Evolutionary conservation across 2,797 vertebrate genomes (phyloP), one percentile per base, ranked within the genome.

Genomic region (Manis javanica): DNA sequence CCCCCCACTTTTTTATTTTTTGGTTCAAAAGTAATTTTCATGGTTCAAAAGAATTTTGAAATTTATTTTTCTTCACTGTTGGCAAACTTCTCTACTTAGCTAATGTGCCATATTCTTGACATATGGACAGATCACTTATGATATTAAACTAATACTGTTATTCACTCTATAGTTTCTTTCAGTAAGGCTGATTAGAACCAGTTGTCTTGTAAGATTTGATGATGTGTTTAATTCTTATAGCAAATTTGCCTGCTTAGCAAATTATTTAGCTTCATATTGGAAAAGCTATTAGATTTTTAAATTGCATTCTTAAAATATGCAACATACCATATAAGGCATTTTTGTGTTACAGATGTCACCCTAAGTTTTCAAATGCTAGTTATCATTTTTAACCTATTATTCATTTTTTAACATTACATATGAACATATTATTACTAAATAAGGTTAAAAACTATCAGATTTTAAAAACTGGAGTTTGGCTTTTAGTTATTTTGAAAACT

Each of bases 241-340:
- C 7, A 82, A 90, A 92, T 92, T 93, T 57, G 88, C 66, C 77
- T 93, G 59, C 90, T 66, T 94, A 94, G 53, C 68, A 83, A 90
- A 85, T 97, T 92, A 94, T 92, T 97, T 96, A 92, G 42, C 68
- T 81, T 96, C 85, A 59, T 95, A 83, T 96, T 81, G 88, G 34
- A 96, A 85, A 93, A 79, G 72, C 23, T 11, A 84, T 95, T 96
- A 61, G 31, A 86, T 86, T 96, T 82, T 96, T 85, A 91, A 69
- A 90, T 69, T 95, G n/a, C 39, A 51, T 77, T 96, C 75, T 71
- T 91, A 88, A 94, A 93, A 75, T 92, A 93, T 26, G 66, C n/a
- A 92, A 3, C 53, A 93, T 94, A 83, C 61, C 14, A 31, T 82
- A 11, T 49, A 57, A 75, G 29, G 84, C 3, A 71, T 53, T 93